These are phyloP conservation scores for Neocloeon triangulifer DNA, from an alignment of 1,140 invertebrate genomes.

Conservation along the genomic window DNA sequence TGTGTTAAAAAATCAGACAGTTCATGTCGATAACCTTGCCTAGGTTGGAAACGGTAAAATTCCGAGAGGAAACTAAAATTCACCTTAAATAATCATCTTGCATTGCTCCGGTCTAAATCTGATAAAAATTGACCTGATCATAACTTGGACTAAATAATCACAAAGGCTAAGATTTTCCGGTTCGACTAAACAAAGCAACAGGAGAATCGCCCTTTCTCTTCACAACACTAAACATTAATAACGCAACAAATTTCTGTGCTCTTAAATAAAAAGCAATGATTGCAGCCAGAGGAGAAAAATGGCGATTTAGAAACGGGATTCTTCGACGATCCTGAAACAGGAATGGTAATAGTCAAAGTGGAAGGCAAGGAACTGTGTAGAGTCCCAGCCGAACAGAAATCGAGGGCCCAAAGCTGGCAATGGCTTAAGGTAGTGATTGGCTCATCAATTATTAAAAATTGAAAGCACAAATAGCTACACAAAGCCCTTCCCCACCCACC, in stretches of 20 bases:
- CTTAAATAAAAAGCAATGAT: no score
- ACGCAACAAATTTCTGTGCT: no score
- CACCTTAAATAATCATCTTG: slow-evolving; percentile 1
- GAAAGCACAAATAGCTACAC: background rate
- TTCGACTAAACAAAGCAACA: no score
- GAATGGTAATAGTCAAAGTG: slow-evolving; percentile 23
- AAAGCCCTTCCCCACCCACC: background rate
- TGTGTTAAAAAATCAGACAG: no score
- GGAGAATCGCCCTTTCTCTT: no score
- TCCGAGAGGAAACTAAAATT: slow-evolving; percentile 8
- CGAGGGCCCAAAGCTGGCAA: slow-evolving; percentile 33
- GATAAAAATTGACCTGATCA: slow-evolving; percentile 9
- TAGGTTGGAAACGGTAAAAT: slow-evolving; percentile 11
- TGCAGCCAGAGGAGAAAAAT: no score
- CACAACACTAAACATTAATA: no score
- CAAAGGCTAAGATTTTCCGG: no score
- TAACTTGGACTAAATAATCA: no score
- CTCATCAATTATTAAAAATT: background rate
- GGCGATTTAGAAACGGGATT: slow-evolving; percentile 16
- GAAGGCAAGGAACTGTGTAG: slow-evolving; percentile 30
- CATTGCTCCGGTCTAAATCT: slow-evolving; percentile 14
- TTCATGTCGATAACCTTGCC: no score
- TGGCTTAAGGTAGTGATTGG: slow-evolving; percentile 30
- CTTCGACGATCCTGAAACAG: slow-evolving; percentile 18
- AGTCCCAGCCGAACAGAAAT: slow-evolving; percentile 29